Conservation (phyloP, 35 echinoderm and acorn worm species). For the Ptychodera flava region DNA sequence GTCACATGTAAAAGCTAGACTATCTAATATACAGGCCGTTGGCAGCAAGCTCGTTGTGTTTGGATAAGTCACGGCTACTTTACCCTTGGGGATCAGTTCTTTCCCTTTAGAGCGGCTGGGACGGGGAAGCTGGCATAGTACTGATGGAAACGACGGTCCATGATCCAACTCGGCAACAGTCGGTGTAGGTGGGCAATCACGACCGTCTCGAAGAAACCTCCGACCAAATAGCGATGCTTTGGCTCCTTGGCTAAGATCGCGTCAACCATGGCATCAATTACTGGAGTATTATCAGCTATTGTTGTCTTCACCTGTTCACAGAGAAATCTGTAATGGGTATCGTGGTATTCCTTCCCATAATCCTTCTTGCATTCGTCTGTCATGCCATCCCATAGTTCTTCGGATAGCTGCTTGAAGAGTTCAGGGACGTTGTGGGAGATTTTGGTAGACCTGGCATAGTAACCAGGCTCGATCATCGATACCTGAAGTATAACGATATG, state of each 20-base stretch:
- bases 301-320: neutral
- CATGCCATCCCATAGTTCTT: conserved; percentile 21
- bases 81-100: too few relatives aligned
- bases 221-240: conserved; percentile 33
- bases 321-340: neutral
- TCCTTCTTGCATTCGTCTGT: conserved; percentile 10
- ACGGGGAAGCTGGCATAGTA: neutral
- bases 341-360: conserved; percentile 31
- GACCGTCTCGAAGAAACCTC: conserved; percentile 4
- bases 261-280: conserved; percentile 36
- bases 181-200: neutral
- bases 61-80: too few relatives aligned
- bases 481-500: conserved; percentile 4
- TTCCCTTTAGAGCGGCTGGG: neutral
- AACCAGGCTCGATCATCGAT: conserved; percentile 20
- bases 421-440: neutral
- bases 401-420: neutral
- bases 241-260: conserved; percentile 2
- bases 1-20: too few relatives aligned
- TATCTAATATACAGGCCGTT: too few relatives aligned
- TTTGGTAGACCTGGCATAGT: conserved; percentile 18
- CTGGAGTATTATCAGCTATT: conserved; percentile 10
- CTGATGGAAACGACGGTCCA: neutral
- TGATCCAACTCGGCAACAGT: conserved; percentile 32
- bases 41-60: too few relatives aligned